Evolutionary conservation across 2,797 vertebrate species (phyloP).

Genomic region (Spinus olivaceus): DNA sequence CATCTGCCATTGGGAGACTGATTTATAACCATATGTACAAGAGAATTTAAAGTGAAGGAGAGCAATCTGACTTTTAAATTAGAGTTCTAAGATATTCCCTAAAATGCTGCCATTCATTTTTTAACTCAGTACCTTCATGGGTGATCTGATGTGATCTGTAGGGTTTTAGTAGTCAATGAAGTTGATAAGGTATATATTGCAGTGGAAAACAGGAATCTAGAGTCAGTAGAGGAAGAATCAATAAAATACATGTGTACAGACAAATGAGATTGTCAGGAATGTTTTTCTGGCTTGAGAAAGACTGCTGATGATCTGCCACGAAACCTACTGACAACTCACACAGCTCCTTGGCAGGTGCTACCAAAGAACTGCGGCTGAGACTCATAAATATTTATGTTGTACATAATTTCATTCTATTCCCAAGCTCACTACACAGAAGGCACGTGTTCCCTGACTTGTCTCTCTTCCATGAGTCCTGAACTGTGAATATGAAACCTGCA

Average conservation of each 20-base stretch:
- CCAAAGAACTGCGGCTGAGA: neutral
- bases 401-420: neutral
- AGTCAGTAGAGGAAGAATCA: neutral
- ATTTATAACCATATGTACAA: neutral
- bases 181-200: neutral
- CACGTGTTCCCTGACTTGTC: neutral
- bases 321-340: neutral
- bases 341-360: neutral
- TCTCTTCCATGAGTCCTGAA: neutral
- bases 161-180: neutral
- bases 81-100: neutral
- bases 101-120: neutral
- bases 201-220: neutral
- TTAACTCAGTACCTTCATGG: neutral
- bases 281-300: neutral
- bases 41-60: neutral
- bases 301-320: neutral
- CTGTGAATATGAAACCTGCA: neutral
- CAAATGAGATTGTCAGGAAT: neutral
- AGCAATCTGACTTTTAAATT: neutral
- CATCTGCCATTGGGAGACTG: neutral
- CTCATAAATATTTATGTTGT: conserved; percentile 37
- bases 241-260: neutral
- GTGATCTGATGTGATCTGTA: neutral
- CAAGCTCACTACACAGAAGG: neutral